Evolutionary conservation across 2,113 vertebrate species (phyloP).

Genomic region (Ginglymostoma cirratum): DNA sequence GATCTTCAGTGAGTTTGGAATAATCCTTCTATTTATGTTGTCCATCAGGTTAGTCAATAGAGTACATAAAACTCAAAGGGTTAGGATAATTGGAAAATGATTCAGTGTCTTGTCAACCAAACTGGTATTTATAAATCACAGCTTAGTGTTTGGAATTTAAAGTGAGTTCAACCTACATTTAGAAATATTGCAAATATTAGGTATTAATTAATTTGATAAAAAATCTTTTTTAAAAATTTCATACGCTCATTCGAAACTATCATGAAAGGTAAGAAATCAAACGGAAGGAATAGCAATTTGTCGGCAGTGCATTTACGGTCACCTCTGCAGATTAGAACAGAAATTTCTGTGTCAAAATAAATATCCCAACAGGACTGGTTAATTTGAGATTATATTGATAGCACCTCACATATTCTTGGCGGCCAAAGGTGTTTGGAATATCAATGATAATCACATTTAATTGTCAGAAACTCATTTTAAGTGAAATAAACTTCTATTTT

Average conservation of each 20-base stretch:
- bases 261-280: neutral
- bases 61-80: neutral
- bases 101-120: neutral
- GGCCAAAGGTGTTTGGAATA: neutral
- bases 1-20: neutral
- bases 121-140: neutral
- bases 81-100: constrained; percentile 32
- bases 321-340: neutral
- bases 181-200: neutral
- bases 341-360: neutral
- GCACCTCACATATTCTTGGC: neutral
- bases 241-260: neutral
- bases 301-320: too few relatives aligned
- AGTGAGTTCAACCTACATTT: neutral
- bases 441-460: neutral
- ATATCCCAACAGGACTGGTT: neutral
- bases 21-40: constrained; percentile 28
- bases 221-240: neutral
- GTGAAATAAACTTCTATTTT: neutral
- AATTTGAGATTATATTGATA: neutral
- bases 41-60: neutral
- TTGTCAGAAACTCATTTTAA: neutral
- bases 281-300: neutral
- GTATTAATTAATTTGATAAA: too few relatives aligned
- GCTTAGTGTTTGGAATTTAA: neutral